phyloP scores from a whole-genome alignment of 1,140 invertebrate species.

The Zaprionus kolodkinae region DNA sequence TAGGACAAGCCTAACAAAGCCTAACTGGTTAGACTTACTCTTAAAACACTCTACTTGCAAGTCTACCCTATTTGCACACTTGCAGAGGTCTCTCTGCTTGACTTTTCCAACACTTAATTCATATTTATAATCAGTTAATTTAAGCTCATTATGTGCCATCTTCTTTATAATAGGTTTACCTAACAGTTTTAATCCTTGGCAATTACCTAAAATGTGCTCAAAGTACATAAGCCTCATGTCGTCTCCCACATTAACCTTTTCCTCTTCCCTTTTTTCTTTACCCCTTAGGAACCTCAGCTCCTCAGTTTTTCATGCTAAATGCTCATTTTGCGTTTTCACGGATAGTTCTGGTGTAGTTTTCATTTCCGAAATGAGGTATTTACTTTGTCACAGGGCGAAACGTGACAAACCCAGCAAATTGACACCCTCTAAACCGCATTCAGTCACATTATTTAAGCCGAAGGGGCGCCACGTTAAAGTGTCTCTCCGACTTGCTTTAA shows the following conservation, averaged over 20 bases:
- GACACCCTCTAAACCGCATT: slow-evolving; percentile 70
- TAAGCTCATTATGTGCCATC: background rate
- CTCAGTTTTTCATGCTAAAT: slow-evolving; percentile 4
- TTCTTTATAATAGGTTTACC: background rate
- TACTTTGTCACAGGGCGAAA: slow-evolving; percentile 51
- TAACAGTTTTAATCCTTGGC: background rate
- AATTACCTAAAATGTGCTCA: background rate
- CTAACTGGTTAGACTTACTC: no score
- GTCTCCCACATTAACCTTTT: background rate
- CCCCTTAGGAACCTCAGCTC: background rate
- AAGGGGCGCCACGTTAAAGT: slow-evolving; percentile 54
- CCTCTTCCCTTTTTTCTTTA: background rate
- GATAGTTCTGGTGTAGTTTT: slow-evolving; percentile 36
- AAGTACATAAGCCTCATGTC: background rate
- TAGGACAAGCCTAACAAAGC: no score
- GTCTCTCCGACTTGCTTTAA: slow-evolving; percentile 52
- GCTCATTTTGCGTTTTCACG: slow-evolving; percentile 11
- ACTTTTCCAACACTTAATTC: no score
- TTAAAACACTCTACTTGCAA: no score
- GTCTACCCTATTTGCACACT: no score
- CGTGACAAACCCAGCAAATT: slow-evolving; percentile 69
- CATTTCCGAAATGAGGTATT: slow-evolving; percentile 54
- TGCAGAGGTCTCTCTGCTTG: no score
- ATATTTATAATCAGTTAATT: background rate
- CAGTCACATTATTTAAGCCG: slow-evolving; percentile 64